These are phyloP conservation scores for Avahi laniger DNA, from an alignment of 2,797 vertebrate genomes.

Conservation along the genomic window DNA sequence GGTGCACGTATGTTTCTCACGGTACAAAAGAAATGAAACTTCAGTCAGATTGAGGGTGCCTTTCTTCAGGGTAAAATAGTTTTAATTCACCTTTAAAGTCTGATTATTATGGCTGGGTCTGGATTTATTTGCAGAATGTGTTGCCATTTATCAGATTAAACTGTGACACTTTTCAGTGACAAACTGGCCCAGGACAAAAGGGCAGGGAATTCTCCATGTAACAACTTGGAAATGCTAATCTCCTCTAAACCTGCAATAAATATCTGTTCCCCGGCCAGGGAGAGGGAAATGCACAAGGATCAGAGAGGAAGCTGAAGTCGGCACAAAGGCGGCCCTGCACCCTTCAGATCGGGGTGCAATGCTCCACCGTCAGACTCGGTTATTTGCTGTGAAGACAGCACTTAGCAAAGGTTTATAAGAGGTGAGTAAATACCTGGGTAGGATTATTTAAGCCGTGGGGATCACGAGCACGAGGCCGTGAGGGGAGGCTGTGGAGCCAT, in stretches of 20 bases:
- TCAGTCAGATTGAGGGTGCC: neutral
- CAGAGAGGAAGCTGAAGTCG: too few species aligned
- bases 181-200: slow-evolving; percentile 17
- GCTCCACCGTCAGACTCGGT: fast-evolving
- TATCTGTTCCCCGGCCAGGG: neutral
- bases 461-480: fast-evolving
- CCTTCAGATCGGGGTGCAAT: fast-evolving
- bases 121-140: slow-evolving; percentile 26
- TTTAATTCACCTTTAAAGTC: neutral
- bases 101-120: neutral
- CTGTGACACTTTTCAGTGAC: neutral
- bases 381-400: neutral
- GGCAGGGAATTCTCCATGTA: neutral
- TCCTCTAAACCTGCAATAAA: neutral
- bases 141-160: slow-evolving; percentile 44
- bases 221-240: neutral
- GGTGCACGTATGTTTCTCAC: fast-evolving
- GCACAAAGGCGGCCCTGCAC: fast-evolving
- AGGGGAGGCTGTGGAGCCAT: neutral
- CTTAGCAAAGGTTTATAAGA: neutral
- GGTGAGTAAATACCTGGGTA: fast-evolving
- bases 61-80: neutral
- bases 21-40: neutral
- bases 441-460: too few species aligned
- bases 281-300: too few species aligned